These are phyloP conservation scores for Oreotrochilus melanogaster DNA, from an alignment of 2,113 vertebrate genomes.

Conservation along the genomic window DNA sequence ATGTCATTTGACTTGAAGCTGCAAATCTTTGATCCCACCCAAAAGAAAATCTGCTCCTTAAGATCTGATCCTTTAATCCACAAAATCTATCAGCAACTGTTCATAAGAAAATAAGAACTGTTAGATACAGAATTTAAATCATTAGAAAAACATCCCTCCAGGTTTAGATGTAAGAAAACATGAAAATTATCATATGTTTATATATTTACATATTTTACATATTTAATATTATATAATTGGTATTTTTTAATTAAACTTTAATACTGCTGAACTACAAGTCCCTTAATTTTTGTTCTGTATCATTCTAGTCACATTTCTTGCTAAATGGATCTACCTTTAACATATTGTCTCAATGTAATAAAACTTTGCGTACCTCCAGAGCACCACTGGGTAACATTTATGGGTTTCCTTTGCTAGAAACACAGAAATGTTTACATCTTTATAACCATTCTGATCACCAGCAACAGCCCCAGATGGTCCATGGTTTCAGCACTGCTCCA, in stretches of 20 bases:
- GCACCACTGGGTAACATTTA: background rate
- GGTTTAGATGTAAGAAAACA: background rate
- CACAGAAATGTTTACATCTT: background rate
- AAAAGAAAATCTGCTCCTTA: background rate
- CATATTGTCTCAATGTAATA: background rate
- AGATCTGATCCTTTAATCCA: background rate
- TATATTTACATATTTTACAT: background rate
- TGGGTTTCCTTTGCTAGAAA: background rate
- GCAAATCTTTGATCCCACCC: background rate
- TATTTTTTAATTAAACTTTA: background rate
- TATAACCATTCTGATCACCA: background rate
- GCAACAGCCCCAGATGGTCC: background rate
- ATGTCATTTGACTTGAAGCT: background rate
- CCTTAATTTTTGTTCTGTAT: background rate
- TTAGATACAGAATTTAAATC: background rate
- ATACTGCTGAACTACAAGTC: background rate
- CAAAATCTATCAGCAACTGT: background rate
- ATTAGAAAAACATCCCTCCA: background rate
- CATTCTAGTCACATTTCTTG: background rate
- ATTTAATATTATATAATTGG: background rate
- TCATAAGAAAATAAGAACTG: background rate
- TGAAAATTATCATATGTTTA: background rate
- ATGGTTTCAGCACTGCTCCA: background rate
- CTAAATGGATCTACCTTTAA: background rate
- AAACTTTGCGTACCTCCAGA: background rate